Evolutionary conservation across 2,888 invertebrate species (phyloP).

Genomic region (Mimachlamys varia): DNA sequence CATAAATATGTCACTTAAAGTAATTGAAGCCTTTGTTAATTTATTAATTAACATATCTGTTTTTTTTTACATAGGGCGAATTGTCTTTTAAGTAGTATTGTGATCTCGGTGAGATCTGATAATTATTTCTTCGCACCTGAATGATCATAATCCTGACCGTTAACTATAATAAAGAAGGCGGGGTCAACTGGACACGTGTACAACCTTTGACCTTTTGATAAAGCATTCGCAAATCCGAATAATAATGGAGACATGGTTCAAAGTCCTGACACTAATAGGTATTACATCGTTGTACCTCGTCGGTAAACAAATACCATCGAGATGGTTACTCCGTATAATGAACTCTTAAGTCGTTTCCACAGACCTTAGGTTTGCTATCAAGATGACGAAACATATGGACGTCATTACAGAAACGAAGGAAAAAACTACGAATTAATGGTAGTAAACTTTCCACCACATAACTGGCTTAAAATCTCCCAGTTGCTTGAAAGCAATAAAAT

Average conservation of each 20-base stretch:
- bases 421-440: neutral
- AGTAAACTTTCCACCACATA: neutral
- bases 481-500: neutral
- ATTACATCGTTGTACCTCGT: neutral
- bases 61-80: neutral
- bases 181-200: neutral
- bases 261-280: neutral
- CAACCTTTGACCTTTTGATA: neutral
- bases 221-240: neutral
- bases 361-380: neutral
- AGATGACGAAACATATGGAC: neutral
- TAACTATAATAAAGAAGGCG: neutral
- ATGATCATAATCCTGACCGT: neutral
- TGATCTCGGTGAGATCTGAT: neutral
- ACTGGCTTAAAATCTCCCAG: neutral
- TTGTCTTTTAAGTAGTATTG: neutral
- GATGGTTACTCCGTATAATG: neutral
- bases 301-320: neutral
- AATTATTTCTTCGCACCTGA: neutral
- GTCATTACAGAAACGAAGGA: neutral
- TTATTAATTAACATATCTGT: neutral
- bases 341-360: neutral
- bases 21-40: neutral
- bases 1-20: neutral
- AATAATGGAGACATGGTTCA: neutral